Base-by-base conservation (phyloP, 2,888 invertebrate genomes). In the Dromius quadrimaculatus region DNA sequence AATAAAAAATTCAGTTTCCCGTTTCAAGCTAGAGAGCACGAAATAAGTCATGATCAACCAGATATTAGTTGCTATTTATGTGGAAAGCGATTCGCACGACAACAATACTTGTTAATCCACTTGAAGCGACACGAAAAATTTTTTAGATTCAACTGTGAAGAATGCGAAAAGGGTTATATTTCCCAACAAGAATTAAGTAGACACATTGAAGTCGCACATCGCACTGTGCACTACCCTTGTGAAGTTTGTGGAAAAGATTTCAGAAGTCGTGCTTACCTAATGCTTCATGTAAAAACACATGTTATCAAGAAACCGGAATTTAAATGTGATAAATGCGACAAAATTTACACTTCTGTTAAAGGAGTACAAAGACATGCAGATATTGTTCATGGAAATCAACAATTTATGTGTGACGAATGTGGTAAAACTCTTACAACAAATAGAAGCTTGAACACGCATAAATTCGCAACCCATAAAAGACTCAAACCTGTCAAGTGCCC, bases 91-190 rank as follows among this genome's bases (percentile, higher is more conserved):
- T 70, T 62, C 19, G 17, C 47, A 4, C 36, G 17, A 15, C 11
- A 15, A 34, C 8, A 13, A 11, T 36, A 28, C 47, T 22, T 70
- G 11, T 13, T 28, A 4, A 11, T 36, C 2, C 70, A 70, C 45
- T 15, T 36, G 28, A 41, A 32, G 9, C 34, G 61, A 13, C 70
- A 70, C 82, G 81, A 70, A 82, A 61, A 77, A 81, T 23, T 82
- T 74, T 83, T 82, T 73, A 76, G 81, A 70, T 82, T 81, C 74
- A 74, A 80, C 5, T 83, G 83, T 71, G 81, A 82, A 38, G 80
- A 81, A 71, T 83, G 83, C 71, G 80, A 80, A 72, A 83, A 82
- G 74, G 83, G 83, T 0, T 83, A 82, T 73, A 82, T 82, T 74
- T 82, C 82, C 0, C 80, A 82, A 2, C 76, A 82, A 41, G 83